Conservation (phyloP, 2,113 vertebrate species). For the Triplophysa dalaica region DNA sequence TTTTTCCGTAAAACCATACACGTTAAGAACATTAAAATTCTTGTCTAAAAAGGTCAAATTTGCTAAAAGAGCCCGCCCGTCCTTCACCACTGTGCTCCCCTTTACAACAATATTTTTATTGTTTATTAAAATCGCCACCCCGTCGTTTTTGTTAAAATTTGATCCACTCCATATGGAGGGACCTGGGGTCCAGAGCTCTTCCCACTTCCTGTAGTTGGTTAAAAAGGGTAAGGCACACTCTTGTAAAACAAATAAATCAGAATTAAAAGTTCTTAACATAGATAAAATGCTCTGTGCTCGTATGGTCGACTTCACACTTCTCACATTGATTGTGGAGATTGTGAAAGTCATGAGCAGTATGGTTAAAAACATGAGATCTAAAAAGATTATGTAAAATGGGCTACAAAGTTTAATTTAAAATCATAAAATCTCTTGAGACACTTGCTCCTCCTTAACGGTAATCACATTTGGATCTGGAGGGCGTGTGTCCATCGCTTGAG, state of each 20-base stretch:
- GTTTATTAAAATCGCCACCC: neutral
- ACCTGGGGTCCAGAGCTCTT: neutral
- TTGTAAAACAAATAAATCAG: constrained; percentile 29
- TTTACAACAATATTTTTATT: neutral
- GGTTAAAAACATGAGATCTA: constrained; percentile 3
- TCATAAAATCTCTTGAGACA: no score
- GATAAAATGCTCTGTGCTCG: constrained; percentile 34
- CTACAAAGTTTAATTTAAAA: neutral
- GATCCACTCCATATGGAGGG: neutral
- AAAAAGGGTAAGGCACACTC: neutral
- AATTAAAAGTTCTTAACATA: neutral
- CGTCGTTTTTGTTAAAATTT: neutral
- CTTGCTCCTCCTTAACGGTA: no score
- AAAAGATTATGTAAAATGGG: neutral
- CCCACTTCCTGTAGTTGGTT: accelerated
- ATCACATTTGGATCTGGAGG: no score
- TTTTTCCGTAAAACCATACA: no score
- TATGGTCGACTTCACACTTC: neutral
- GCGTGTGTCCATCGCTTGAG: no score
- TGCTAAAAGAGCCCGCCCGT: neutral
- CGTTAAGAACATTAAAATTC: no score
- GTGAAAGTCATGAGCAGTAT: constrained; percentile 35
- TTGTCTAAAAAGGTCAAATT: neutral
- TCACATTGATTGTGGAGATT: constrained; percentile 24
- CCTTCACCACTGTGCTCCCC: neutral